Conservation (phyloP, 1,140 invertebrate genomes). For the Ceratina australensis region DNA sequence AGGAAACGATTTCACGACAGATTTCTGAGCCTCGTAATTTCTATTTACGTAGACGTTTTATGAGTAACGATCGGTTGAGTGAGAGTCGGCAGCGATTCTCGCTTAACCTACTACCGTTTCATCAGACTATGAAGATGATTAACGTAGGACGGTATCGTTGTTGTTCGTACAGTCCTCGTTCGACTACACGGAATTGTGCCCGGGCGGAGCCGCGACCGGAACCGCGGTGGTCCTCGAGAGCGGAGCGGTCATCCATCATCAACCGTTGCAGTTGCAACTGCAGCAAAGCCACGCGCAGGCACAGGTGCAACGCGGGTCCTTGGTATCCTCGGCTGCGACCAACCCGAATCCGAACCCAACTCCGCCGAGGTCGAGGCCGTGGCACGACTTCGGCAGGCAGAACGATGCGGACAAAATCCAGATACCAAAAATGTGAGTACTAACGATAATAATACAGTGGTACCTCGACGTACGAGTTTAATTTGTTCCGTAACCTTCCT, state of each 20-base stretch:
- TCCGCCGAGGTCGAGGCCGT: conserved; percentile 88
- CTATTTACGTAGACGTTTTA: neutral
- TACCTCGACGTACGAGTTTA: too few relatives aligned
- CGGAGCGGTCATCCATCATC: conserved; percentile 77
- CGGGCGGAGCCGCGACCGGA: conserved; percentile 78
- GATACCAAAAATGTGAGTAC: conserved; percentile 98
- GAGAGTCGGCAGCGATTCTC: too few relatives aligned
- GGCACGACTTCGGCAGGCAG: conserved; percentile 95
- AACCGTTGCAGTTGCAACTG: conserved; percentile 74
- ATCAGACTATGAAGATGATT: neutral
- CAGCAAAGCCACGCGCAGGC: conserved; percentile 73
- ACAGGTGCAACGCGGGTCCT: conserved; percentile 80
- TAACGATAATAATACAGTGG: too few relatives aligned
- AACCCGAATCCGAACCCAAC: conserved; percentile 82
- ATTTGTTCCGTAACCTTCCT: too few relatives aligned
- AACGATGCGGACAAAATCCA: conserved; percentile 97
- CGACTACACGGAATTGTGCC: conserved; percentile 92
- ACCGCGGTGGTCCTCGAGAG: conserved; percentile 76
- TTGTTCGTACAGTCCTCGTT: conserved; percentile 84
- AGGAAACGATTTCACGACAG: conserved; percentile 20
- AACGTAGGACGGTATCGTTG: neutral
- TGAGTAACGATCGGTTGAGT: neutral
- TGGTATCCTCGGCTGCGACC: conserved; percentile 81
- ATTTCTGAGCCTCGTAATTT: neutral
- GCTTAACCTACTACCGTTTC: neutral